Evolutionary conservation across 2,888 invertebrate genomes (phyloP).

Genomic region (Hololepta plana): DNA sequence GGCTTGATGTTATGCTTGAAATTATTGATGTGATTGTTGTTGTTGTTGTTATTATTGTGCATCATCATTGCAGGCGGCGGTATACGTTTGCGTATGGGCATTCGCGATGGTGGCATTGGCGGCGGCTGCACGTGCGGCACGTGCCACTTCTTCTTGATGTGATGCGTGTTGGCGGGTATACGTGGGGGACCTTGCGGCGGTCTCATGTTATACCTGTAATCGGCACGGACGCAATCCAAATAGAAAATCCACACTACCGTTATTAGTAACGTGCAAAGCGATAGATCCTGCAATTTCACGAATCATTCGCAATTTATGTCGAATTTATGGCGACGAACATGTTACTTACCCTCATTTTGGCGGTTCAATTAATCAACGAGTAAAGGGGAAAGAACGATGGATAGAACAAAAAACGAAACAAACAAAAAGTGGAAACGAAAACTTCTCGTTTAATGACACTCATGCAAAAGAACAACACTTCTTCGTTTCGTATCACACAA

Average conservation of each 20-base stretch:
- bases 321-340: too few species aligned
- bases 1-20: conserved; percentile 5
- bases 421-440: too few species aligned
- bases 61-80: conserved; percentile 2
- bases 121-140: conserved; percentile 3
- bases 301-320: too few species aligned
- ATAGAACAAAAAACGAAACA: too few species aligned
- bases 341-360: conserved; percentile 8
- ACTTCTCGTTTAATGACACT: conserved; percentile 3
- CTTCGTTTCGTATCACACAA: not conserved
- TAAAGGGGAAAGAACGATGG: conserved; percentile 2
- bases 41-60: conserved; percentile 3
- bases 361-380: conserved; percentile 1
- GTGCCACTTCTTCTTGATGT: conserved; percentile 6
- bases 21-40: conserved; percentile 1
- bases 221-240: too few species aligned
- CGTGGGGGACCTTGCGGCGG: conserved; percentile 3
- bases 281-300: too few species aligned
- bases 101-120: not conserved
- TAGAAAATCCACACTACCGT: too few species aligned
- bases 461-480: not conserved
- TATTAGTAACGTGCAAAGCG: too few species aligned
- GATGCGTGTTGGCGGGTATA: conserved; percentile 2
- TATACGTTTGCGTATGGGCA: conserved; percentile 1
- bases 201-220: conserved; percentile 7